Evolutionary conservation across 2,888 invertebrate genomes (phyloP), one percentile per base, ranked within the genome.

Genomic region (Yponomeuta cagnagella): DNA sequence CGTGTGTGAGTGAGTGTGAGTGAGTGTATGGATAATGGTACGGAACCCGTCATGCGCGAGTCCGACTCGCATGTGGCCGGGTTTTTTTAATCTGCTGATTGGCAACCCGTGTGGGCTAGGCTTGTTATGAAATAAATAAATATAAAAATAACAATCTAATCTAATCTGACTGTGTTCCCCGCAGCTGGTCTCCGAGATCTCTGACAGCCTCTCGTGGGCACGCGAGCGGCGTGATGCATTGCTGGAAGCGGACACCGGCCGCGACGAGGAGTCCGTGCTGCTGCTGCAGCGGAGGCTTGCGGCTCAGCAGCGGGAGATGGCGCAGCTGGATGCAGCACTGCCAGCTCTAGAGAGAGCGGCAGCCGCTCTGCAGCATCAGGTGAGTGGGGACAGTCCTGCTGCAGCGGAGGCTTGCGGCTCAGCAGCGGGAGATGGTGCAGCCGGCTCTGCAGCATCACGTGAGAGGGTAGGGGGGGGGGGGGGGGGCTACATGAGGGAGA

Each of bases 171-270:
- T 2, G 23, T 23, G 3, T 6, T 8, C 52, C 52, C 48, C 15
- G 0, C 86, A 97, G 95, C 97, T 98, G 80, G 96, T 97, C 77
- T 95, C 97, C 0, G 98, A 99, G 85, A 96, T 97, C 3, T 93
- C 95, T 2, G 99, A 99, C 86, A 97, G 97, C 0, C 96, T 97
- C 77, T 95, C 96, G n/a, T 99, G 98, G 98, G 95, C 99, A 79
- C 92, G 94, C 66, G 98, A 98, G 78, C 97, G 97, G 74, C 93
- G 95, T 30, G 96, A 96, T 0, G 93, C 95, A 68, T 87, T 98
- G 48, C 93, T 94, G 0, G 95, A 96, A 0, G 90, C 93, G 10
- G 98, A 98, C 83, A 95, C 96, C 67, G 99, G 98, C 0, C 96
- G 97, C 74, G 99, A 99, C 85, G 98, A 98, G 86, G 96, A 98